phyloP scores from a whole-genome alignment of 1,140 invertebrate species.

The Dermatophagoides farinae region DNA sequence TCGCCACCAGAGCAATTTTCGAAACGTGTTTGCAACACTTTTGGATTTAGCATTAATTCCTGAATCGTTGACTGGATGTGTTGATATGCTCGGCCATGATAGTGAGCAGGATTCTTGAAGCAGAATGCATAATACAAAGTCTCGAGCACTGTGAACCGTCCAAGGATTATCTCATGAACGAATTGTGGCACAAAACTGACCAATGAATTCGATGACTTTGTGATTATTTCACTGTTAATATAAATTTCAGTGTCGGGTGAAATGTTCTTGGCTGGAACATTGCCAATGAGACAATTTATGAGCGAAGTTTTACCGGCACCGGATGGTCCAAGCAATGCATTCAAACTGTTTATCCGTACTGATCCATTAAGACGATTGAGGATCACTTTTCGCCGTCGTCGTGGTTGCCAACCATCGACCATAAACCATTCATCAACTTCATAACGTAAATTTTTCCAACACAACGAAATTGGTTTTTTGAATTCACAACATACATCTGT shows the following conservation, averaged over 20 bases:
- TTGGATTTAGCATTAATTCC: not conserved
- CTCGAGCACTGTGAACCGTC: not conserved
- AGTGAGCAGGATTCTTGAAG: not conserved
- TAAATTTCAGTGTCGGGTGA: not conserved
- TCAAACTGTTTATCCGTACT: constrained; percentile 19
- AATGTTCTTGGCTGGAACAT: not conserved
- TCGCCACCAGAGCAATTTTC: not conserved
- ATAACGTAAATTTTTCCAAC: not conserved
- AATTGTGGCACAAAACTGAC: not conserved
- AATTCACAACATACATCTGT: too few relatives aligned
- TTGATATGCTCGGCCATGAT: not conserved
- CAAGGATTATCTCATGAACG: not conserved
- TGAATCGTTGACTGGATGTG: not conserved
- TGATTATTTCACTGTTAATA: not conserved
- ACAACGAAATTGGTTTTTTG: not conserved
- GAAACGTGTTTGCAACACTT: not conserved
- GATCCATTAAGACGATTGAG: not conserved
- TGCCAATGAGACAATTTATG: constrained; percentile 22
- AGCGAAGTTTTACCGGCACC: constrained; percentile 33
- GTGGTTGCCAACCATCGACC: not conserved
- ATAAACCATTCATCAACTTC: not conserved
- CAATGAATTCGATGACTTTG: not conserved
- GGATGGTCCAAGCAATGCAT: constrained; percentile 39
- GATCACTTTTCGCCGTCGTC: not conserved
- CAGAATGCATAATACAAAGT: not conserved